Evolutionary conservation across 2,888 invertebrate species (phyloP).

Genomic region (Tetrapedia diversipes): DNA sequence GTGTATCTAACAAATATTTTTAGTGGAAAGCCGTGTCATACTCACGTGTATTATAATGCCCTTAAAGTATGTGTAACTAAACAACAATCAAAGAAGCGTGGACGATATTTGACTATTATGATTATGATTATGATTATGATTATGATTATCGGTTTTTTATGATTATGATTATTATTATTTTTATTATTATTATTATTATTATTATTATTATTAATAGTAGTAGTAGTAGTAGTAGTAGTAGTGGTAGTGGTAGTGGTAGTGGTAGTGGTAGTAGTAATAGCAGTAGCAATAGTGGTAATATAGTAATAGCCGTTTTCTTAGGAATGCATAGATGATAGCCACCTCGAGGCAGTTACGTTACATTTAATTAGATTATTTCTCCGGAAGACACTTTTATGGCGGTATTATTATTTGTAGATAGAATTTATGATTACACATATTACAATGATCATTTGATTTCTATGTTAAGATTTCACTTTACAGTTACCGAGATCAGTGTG

Average conservation of each 20-base stretch:
- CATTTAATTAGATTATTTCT: conserved; percentile 75
- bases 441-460: conserved; percentile 38
- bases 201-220: accelerated
- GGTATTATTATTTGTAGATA: conserved; percentile 80
- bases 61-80: conserved; percentile 75
- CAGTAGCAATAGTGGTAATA: not conserved
- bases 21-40: conserved; percentile 81
- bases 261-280: not conserved
- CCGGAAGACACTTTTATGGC: conserved; percentile 65
- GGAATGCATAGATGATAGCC: conserved; percentile 75
- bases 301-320: conserved; percentile 72
- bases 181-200: not conserved
- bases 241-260: not conserved
- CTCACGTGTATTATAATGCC: conserved; percentile 79
- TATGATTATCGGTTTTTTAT: accelerated
- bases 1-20: conserved; percentile 80
- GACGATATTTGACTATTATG: conserved; percentile 77
- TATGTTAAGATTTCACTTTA: conserved; percentile 64
- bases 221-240: accelerated
- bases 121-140: conserved; percentile 27
- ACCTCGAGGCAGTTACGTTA: conserved; percentile 77
- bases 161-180: accelerated
- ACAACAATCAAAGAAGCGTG: conserved; percentile 78
- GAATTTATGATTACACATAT: conserved; percentile 50
- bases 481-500: conserved; percentile 69